These are phyloP conservation scores for Caenorhabditis brenneri DNA, from an alignment of 1,140 invertebrate species.

Conservation along the genomic window DNA sequence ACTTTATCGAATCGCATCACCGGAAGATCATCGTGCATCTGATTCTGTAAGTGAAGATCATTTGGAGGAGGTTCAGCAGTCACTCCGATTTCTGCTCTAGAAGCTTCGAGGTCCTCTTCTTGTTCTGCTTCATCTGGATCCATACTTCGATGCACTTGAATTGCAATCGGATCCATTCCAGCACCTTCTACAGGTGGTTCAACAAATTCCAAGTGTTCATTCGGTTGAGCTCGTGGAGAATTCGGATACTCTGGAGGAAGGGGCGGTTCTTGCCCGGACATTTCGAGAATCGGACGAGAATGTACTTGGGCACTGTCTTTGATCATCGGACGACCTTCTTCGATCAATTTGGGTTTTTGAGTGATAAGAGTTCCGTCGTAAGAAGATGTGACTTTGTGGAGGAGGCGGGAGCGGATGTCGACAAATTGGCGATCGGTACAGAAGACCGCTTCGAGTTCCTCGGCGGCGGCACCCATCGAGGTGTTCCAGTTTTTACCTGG, in stretches of 20 bases:
- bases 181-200: neutral
- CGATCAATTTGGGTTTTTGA: neutral
- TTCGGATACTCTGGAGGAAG: neutral
- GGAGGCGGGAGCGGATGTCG: neutral
- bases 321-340: neutral
- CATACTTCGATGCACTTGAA: neutral
- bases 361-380: neutral
- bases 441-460: neutral
- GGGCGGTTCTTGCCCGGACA: neutral
- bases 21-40: neutral
- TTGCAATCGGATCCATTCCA: neutral
- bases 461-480: neutral
- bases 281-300: neutral
- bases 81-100: neutral
- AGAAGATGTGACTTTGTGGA: neutral
- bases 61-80: neutral
- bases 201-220: neutral
- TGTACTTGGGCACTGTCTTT: conserved; percentile 14
- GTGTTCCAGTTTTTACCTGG: neutral
- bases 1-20: conserved; percentile 10
- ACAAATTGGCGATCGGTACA: neutral
- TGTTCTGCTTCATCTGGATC: neutral
- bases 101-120: neutral
- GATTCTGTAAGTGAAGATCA: neutral
- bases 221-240: neutral